Conservation (phyloP, 2,888 invertebrate species). For the Noctua comes region DNA sequence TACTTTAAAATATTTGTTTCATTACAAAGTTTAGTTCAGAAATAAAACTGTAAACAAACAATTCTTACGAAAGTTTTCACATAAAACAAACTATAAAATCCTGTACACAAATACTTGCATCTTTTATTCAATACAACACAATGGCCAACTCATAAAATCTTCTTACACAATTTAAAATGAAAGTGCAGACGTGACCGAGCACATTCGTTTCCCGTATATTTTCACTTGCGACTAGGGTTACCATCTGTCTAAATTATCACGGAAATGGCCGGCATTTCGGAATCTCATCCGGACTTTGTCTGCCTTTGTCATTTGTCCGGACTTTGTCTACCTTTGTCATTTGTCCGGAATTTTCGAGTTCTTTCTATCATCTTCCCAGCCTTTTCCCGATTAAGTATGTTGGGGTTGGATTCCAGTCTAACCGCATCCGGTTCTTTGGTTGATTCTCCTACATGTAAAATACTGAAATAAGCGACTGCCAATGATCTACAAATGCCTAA, state of each 20-base stretch:
- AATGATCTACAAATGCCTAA: background rate
- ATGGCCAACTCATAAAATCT: background rate
- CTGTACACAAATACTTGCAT: background rate
- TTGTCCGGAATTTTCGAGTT: background rate
- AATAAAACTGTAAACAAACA: background rate
- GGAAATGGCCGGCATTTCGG: background rate
- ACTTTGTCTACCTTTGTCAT: background rate
- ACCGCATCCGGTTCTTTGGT: background rate
- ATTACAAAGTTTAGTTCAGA: too few species aligned
- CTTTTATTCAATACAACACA: slow-evolving; percentile 19
- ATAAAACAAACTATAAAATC: slow-evolving; percentile 2
- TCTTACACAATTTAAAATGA: slow-evolving; percentile 31
- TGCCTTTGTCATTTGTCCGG: background rate
- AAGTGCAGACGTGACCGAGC: slow-evolving; percentile 42
- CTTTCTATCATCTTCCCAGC: background rate
- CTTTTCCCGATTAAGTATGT: background rate
- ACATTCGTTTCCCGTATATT: slow-evolving; percentile 47
- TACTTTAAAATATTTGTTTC: too few species aligned
- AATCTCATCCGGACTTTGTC: background rate
- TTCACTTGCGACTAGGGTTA: slow-evolving; percentile 31
- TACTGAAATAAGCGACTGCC: too few species aligned
- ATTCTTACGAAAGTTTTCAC: background rate
- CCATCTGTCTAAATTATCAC: background rate
- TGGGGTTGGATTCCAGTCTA: background rate
- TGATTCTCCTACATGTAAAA: too few species aligned